Conservation (phyloP, 1,140 invertebrate species). For the Tetragonula clypearis region DNA sequence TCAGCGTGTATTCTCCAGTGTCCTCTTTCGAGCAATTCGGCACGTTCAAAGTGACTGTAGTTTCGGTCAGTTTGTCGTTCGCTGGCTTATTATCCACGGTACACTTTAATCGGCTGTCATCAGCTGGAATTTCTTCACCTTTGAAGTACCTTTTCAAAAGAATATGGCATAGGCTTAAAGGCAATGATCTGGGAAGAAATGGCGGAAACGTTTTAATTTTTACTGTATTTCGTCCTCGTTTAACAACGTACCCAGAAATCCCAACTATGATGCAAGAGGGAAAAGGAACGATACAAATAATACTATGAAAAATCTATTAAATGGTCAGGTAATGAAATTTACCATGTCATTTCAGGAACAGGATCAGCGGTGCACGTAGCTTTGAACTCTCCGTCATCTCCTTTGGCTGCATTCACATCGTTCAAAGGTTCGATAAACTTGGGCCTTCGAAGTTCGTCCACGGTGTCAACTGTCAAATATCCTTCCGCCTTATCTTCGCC, state of each 20-base stretch:
- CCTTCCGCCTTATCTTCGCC: constrained; percentile 88
- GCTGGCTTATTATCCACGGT: constrained; percentile 85
- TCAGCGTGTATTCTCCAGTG: constrained; percentile 91
- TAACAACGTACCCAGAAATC: neutral
- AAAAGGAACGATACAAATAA: neutral
- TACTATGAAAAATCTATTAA: neutral
- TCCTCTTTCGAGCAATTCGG: constrained; percentile 87
- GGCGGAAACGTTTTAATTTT: too few species aligned
- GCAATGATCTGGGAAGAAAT: too few species aligned
- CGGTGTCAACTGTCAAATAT: constrained; percentile 86
- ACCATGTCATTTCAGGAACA: constrained; percentile 84
- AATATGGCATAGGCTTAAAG: neutral
- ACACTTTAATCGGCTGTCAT: constrained; percentile 80
- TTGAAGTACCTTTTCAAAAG: constrained; percentile 78
- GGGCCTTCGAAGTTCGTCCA: constrained; percentile 89
- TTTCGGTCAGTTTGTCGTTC: constrained; percentile 89
- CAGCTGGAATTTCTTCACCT: constrained; percentile 78
- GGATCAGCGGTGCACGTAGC: constrained; percentile 92
- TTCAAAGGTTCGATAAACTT: constrained; percentile 87
- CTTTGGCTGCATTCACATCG: constrained; percentile 87
- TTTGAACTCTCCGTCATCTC: constrained; percentile 87
- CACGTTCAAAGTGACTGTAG: constrained; percentile 87
- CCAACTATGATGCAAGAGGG: neutral
- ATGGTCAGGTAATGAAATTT: constrained; percentile 42
- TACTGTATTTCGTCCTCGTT: too few species aligned